These are phyloP conservation scores for Vulpes lagopus DNA, from an alignment of 2,113 vertebrate genomes.

Conservation along the genomic window DNA sequence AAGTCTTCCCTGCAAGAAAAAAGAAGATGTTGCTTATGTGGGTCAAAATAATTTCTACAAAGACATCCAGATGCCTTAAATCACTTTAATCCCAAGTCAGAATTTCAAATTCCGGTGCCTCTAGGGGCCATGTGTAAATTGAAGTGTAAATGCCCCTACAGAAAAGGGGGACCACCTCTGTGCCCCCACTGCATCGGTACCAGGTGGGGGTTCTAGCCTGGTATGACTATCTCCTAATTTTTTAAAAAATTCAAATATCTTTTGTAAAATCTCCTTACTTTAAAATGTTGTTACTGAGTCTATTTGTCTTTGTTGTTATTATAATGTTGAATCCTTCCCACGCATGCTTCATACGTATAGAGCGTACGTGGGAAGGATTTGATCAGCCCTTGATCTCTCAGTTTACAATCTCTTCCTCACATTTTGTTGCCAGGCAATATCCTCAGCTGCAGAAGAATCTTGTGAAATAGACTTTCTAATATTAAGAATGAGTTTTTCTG, in stretches of 20 bases:
- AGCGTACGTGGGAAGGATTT: background rate
- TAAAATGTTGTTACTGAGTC: background rate
- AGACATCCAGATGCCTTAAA: background rate
- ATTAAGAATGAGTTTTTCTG: background rate
- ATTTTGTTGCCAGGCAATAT: background rate
- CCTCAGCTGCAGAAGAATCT: background rate
- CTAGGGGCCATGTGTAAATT: background rate
- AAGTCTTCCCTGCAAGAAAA: conserved; percentile 58
- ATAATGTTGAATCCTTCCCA: background rate
- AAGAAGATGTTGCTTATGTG: background rate
- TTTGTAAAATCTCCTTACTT: background rate
- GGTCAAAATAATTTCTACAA: conserved; percentile 14
- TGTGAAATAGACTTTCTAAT: background rate
- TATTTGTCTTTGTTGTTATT: background rate
- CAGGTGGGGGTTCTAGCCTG: background rate
- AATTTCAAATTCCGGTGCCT: background rate
- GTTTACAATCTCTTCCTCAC: background rate
- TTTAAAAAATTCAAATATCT: background rate
- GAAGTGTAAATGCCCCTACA: background rate
- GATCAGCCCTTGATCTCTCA: background rate
- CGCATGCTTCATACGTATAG: too few relatives aligned
- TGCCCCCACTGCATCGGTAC: too few relatives aligned
- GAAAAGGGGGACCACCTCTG: background rate
- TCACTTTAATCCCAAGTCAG: background rate
- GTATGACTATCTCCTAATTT: background rate